These are phyloP conservation scores for Xiphias gladius DNA, from an alignment of 2,113 vertebrate species.

Conservation along the genomic window DNA sequence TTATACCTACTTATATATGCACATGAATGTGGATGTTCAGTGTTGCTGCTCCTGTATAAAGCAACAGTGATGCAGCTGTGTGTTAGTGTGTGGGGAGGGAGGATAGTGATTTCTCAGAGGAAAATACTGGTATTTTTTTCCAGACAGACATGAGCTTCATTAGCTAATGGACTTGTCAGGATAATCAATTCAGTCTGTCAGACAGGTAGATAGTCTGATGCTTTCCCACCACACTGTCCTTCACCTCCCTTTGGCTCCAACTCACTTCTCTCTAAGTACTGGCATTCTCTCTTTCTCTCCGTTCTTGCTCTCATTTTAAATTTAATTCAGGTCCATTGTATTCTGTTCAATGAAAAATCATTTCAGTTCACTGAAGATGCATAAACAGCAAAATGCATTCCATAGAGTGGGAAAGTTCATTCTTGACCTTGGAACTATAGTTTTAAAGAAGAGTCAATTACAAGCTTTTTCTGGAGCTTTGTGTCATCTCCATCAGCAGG, in stretches of 20 bases:
- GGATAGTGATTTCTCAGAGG: neutral
- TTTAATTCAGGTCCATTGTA: neutral
- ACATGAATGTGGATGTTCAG: neutral
- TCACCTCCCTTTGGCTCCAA: conserved; percentile 19
- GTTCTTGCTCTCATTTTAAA: neutral
- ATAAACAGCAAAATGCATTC: too few relatives aligned
- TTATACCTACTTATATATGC: neutral
- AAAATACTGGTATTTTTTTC: conserved; percentile 1
- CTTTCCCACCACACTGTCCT: conserved; percentile 21
- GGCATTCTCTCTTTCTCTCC: neutral
- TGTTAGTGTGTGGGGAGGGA: neutral
- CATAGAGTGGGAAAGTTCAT: neutral
- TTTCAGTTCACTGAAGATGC: too few relatives aligned
- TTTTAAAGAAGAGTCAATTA: too few relatives aligned
- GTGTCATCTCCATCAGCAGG: neutral
- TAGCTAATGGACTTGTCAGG: conserved; percentile 29
- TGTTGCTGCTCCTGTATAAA: neutral
- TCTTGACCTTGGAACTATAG: neutral
- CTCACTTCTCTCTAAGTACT: neutral
- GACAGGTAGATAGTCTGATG: conserved; percentile 51
- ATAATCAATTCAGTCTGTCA: conserved; percentile 42
- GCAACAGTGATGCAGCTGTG: neutral
- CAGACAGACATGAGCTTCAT: conserved; percentile 32
- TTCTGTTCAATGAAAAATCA: neutral
- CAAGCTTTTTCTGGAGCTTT: neutral